Percentiles rank a stretch among this genome's conserved stretches.
These are phyloP conservation scores for Tanytarsus gracilentus DNA, from an alignment of 2,888 invertebrate genomes.

Conservation along the genomic window DNA sequence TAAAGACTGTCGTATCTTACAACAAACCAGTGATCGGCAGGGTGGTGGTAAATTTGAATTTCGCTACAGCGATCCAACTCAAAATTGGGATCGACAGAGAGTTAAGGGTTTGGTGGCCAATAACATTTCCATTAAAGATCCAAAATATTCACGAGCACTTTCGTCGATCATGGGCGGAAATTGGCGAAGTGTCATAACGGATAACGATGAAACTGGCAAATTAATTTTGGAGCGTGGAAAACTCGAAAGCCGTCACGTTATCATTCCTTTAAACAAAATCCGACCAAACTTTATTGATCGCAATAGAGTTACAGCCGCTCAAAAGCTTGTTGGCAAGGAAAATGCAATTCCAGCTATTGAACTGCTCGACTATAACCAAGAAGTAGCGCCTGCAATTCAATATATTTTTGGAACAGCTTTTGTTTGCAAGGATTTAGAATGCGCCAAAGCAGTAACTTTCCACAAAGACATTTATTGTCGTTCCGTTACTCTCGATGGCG, in stretches of 20 bases:
- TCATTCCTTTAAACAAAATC: constrained; percentile 89
- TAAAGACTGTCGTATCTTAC: constrained; percentile 48
- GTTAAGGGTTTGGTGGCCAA: constrained; percentile 74
- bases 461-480: constrained; percentile 57
- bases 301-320: constrained; percentile 54
- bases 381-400: constrained; percentile 66
- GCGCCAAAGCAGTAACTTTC: constrained; percentile 74
- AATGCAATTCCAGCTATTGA: constrained; percentile 76
- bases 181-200: constrained; percentile 68
- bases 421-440: constrained; percentile 70
- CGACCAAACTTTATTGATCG: constrained; percentile 52
- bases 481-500: constrained; percentile 85
- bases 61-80: constrained; percentile 67
- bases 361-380: constrained; percentile 59
- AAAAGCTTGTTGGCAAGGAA: constrained; percentile 64
- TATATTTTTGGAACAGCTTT: constrained; percentile 82
- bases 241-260: constrained; percentile 69
- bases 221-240: constrained; percentile 73
- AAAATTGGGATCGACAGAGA: constrained; percentile 55
- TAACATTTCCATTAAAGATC: constrained; percentile 64
- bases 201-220: constrained; percentile 76
- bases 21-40: constrained; percentile 37
- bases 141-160: constrained; percentile 40
- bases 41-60: constrained; percentile 47
- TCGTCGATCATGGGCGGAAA: constrained; percentile 19